Conservation (phyloP, 2,888 invertebrate species). For the Athetis lepigone region DNA sequence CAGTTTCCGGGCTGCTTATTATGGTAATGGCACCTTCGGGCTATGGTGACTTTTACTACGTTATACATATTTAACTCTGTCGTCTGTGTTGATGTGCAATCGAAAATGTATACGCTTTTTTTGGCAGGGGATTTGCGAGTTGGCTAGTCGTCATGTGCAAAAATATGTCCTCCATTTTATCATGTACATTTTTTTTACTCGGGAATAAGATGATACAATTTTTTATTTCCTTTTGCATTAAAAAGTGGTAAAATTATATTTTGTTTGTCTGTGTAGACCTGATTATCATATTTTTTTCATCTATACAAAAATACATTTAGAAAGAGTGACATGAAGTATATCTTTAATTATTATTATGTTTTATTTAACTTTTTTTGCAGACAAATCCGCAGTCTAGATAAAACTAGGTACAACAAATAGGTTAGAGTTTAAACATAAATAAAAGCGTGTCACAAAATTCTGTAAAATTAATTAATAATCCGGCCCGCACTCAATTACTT, state of each 20-base stretch:
- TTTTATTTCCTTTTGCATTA: too few species aligned
- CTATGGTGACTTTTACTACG: conserved; percentile 50
- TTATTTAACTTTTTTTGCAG: too few species aligned
- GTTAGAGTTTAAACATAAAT: background rate
- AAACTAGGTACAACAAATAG: too few species aligned
- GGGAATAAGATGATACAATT: too few species aligned
- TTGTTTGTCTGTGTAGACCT: too few species aligned
- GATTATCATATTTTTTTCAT: too few species aligned
- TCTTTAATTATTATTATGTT: too few species aligned
- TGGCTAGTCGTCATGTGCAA: background rate
- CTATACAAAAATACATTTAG: too few species aligned
- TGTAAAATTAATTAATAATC: conserved; percentile 22
- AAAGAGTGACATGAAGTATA: too few species aligned
- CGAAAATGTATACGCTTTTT: conserved; percentile 16
- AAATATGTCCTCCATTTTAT: background rate
- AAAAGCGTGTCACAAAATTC: background rate
- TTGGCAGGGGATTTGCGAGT: background rate
- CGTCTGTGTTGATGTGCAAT: conserved; percentile 41
- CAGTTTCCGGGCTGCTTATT: conserved; percentile 61
- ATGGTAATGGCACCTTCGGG: conserved; percentile 59
- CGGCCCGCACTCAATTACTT: conserved; percentile 40
- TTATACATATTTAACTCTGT: conserved; percentile 52
- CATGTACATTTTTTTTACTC: background rate
- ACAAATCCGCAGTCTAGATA: too few species aligned
- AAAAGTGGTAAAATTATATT: too few species aligned